Conservation (phyloP, 2,888 invertebrate genomes). For the Drosophila nigricruria region DNA sequence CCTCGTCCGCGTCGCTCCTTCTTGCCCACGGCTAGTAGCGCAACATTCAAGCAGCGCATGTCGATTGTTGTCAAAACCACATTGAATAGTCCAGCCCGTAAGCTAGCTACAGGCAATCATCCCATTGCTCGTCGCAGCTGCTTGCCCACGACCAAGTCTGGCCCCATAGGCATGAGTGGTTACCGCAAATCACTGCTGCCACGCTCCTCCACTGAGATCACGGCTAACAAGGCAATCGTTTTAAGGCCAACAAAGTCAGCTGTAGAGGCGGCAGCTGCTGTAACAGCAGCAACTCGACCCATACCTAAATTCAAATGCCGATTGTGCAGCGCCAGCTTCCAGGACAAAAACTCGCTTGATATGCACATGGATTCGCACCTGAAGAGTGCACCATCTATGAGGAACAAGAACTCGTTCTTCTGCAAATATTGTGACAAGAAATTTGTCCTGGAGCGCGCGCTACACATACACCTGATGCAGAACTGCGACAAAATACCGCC, state of each 20-base stretch:
- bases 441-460: slow-evolving; percentile 79
- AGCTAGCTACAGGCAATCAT: slow-evolving; percentile 25
- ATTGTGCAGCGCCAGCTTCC: slow-evolving; percentile 69
- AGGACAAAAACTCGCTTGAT: slow-evolving; percentile 67
- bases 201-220: slow-evolving; percentile 23
- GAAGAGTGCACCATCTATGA: not conserved
- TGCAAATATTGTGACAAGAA: slow-evolving; percentile 84
- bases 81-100: slow-evolving; percentile 83
- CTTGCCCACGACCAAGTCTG: slow-evolving; percentile 42
- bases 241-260: not conserved
- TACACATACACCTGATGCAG: slow-evolving; percentile 82
- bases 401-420: slow-evolving; percentile 31
- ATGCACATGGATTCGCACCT: slow-evolving; percentile 74
- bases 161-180: not conserved
- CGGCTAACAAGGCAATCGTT: not conserved
- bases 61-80: slow-evolving; percentile 83
- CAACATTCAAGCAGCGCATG: slow-evolving; percentile 81
- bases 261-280: not conserved
- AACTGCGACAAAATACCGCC: slow-evolving; percentile 84
- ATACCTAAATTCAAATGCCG: slow-evolving; percentile 54
- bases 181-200: slow-evolving; percentile 33
- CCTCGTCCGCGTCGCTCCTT: slow-evolving; percentile 58
- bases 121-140: slow-evolving; percentile 51
- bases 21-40: slow-evolving; percentile 55
- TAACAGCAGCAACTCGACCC: slow-evolving; percentile 5